A percentile compares a stretch with the other conserved stretches of the same genome.
These are phyloP conservation scores for Typhlichthys subterraneus DNA, from an alignment of 2,797 vertebrate genomes.

Conservation along the genomic window DNA sequence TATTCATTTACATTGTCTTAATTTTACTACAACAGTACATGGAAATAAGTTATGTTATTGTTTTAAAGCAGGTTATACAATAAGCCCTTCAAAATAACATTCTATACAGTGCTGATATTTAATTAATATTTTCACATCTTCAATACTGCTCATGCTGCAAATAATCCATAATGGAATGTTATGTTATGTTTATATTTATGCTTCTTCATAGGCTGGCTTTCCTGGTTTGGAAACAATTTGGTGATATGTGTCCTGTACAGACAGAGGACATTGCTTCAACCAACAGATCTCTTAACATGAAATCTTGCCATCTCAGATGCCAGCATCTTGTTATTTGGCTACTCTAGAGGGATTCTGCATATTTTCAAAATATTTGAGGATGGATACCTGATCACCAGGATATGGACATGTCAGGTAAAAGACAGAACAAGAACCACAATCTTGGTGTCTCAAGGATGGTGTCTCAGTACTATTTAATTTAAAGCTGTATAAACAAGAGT, in stretches of 20 bases:
- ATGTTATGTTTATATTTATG: constrained; percentile 7
- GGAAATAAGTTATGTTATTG: neutral
- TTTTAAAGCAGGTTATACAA: neutral
- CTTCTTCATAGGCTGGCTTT: constrained; percentile 81
- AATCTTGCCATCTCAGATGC: constrained; percentile 87
- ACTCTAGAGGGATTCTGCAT: constrained; percentile 86
- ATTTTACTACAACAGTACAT: too few species aligned
- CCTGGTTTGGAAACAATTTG: constrained; percentile 89
- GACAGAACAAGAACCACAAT: neutral
- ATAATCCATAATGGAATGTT: neutral
- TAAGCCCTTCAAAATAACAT: neutral
- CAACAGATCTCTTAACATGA: constrained; percentile 86
- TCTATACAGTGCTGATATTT: neutral
- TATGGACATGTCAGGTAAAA: constrained; percentile 89
- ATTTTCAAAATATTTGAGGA: constrained; percentile 88
- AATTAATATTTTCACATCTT: neutral
- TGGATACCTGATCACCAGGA: constrained; percentile 84
- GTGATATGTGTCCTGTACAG: constrained; percentile 87
- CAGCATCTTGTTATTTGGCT: constrained; percentile 86
- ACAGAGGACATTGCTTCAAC: constrained; percentile 82
- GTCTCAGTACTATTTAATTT: too few species aligned
- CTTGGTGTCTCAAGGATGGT: too few species aligned
- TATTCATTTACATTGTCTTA: neutral
- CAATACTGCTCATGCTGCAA: neutral
- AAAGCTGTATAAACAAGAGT: too few species aligned